Evolutionary conservation across 2,797 vertebrate genomes (phyloP).

Genomic region (Paratrypauchen microcephalus): DNA sequence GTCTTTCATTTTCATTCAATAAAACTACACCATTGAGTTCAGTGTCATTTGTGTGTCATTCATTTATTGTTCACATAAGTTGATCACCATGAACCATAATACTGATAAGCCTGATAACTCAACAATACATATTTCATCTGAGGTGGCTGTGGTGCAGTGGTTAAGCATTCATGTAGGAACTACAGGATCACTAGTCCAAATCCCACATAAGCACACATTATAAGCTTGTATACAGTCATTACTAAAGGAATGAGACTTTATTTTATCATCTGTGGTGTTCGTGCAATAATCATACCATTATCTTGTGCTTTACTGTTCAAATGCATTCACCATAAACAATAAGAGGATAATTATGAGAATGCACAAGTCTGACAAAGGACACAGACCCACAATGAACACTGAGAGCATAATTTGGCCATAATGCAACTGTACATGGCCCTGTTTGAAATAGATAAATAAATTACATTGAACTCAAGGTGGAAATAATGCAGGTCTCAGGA

Average conservation of each 20-base stretch:
- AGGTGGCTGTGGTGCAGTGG: too few species aligned
- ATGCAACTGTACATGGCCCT: too few species aligned
- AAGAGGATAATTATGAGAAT: background rate
- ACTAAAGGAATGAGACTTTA: background rate
- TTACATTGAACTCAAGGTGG: background rate
- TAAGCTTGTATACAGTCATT: too few species aligned
- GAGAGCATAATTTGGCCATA: too few species aligned
- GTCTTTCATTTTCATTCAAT: background rate
- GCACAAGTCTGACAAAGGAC: background rate
- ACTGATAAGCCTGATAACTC: background rate
- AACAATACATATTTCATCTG: too few species aligned
- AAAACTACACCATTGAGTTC: background rate
- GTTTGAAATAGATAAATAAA: too few species aligned
- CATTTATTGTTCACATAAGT: background rate
- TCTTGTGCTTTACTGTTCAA: background rate
- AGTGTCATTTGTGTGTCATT: background rate
- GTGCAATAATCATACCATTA: background rate
- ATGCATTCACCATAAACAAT: background rate
- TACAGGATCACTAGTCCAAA: too few species aligned
- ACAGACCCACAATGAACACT: background rate
- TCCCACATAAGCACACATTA: too few species aligned
- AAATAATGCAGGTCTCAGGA: background rate
- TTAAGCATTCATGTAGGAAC: too few species aligned
- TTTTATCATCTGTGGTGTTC: background rate
- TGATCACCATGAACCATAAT: background rate